A percentile compares a stretch with the other conserved stretches of the same genome.
phyloP scores from a whole-genome alignment of 2,797 vertebrate species.

The Chelidonichthys spinosus region DNA sequence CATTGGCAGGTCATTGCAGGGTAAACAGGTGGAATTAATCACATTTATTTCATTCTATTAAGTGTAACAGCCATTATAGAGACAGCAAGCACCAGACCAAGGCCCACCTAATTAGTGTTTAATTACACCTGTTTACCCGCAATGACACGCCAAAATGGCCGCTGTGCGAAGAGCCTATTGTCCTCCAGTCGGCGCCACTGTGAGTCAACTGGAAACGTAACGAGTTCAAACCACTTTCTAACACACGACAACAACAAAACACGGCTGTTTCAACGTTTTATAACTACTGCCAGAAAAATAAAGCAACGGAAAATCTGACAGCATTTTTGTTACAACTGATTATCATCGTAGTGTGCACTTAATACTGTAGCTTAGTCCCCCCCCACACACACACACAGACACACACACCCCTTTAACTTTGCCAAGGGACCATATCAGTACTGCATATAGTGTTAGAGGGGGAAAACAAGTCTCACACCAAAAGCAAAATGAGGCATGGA shows the following conservation, averaged over 20 bases:
- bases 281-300: slow-evolving; percentile 58
- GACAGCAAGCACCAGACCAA: no score
- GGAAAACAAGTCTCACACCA: slow-evolving; percentile 6
- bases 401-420: slow-evolving; percentile 35
- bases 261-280: slow-evolving; percentile 58
- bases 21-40: no score
- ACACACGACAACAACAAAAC: slow-evolving; percentile 24
- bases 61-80: not conserved
- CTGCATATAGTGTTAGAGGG: slow-evolving; percentile 52
- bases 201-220: not conserved
- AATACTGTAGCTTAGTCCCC: slow-evolving; percentile 77
- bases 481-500: slow-evolving; percentile 30
- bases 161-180: no score
- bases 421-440: slow-evolving; percentile 49
- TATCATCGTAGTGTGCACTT: slow-evolving; percentile 71
- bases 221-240: not conserved
- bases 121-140: no score
- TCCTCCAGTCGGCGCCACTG: not conserved
- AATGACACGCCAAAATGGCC: no score
- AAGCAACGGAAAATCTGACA: slow-evolving; percentile 67
- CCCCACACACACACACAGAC: slow-evolving; percentile 38
- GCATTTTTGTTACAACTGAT: slow-evolving; percentile 49
- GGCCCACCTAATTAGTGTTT: no score
- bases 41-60: not conserved
- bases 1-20: no score